These are phyloP conservation scores for Battus philenor DNA, from an alignment of 1,140 invertebrate genomes.

Conservation along the genomic window DNA sequence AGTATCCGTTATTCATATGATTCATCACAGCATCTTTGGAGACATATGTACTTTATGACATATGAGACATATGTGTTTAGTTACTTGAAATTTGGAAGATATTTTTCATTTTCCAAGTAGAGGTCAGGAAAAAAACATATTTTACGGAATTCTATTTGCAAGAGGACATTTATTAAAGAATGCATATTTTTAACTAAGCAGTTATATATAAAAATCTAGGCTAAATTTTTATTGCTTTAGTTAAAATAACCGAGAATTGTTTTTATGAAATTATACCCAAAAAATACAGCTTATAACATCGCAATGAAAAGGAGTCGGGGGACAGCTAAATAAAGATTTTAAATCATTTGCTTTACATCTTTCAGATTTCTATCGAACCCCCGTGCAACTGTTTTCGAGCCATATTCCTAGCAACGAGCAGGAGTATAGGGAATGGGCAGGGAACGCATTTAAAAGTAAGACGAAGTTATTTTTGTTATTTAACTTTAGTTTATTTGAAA, in stretches of 20 bases:
- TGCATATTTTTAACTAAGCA: no score
- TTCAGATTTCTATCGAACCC: conserved; percentile 55
- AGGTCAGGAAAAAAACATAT: no score
- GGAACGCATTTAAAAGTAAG: conserved; percentile 56
- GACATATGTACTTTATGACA: no score
- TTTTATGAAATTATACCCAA: not conserved
- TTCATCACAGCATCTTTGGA: no score
- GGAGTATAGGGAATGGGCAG: conserved; percentile 52
- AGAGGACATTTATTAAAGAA: no score
- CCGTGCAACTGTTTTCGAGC: conserved; percentile 42
- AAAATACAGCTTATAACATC: not conserved
- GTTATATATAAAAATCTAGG: not conserved
- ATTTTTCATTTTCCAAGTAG: no score
- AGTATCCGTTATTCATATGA: no score
- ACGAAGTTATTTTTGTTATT: no score
- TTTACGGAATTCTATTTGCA: no score
- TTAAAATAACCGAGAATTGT: not conserved
- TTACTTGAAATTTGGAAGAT: no score
- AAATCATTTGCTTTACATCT: conserved; percentile 10
- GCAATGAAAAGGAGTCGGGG: not conserved
- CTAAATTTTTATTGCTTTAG: not conserved
- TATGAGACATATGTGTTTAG: no score
- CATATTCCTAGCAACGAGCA: conserved; percentile 33
- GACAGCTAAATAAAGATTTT: not conserved
- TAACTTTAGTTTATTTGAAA: no score